phyloP scores from a whole-genome alignment of 2,113 vertebrate species.

The Tragulus kanchil region DNA sequence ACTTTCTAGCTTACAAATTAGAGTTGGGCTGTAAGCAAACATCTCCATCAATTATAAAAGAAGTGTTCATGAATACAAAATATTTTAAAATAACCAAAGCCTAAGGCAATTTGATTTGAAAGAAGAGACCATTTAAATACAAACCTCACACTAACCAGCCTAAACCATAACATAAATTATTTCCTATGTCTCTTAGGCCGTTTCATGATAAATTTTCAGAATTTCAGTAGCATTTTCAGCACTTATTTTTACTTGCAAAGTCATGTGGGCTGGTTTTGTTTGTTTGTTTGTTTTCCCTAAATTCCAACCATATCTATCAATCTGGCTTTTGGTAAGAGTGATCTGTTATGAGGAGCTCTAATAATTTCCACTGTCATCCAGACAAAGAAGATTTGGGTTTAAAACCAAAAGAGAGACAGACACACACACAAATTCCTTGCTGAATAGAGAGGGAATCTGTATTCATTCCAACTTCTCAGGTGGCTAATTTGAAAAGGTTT shows the following conservation, averaged over 20 bases:
- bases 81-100: conserved; percentile 53
- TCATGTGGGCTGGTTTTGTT: not conserved
- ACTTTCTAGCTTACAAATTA: conserved; percentile 51
- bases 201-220: conserved; percentile 32
- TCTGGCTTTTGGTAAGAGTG: not conserved
- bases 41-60: conserved; percentile 61
- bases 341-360: not conserved
- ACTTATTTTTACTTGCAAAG: conserved; percentile 39
- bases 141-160: not conserved
- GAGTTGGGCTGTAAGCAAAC: conserved; percentile 19
- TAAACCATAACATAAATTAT: conserved; percentile 6
- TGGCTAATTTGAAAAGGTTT: not conserved
- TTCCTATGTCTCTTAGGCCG: not conserved
- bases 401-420: not conserved
- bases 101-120: conserved; percentile 25
- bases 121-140: conserved; percentile 51
- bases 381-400: not conserved
- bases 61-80: conserved; percentile 41
- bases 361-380: not conserved
- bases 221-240: not conserved
- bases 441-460: not conserved
- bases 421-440: not conserved
- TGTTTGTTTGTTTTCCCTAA: not conserved
- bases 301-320: not conserved
- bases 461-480: not conserved